A percentile compares a stretch with the other conserved stretches of the same genome.
These are phyloP conservation scores for Planiliza haematocheilus DNA, from an alignment of 2,113 vertebrate genomes.

Conservation along the genomic window DNA sequence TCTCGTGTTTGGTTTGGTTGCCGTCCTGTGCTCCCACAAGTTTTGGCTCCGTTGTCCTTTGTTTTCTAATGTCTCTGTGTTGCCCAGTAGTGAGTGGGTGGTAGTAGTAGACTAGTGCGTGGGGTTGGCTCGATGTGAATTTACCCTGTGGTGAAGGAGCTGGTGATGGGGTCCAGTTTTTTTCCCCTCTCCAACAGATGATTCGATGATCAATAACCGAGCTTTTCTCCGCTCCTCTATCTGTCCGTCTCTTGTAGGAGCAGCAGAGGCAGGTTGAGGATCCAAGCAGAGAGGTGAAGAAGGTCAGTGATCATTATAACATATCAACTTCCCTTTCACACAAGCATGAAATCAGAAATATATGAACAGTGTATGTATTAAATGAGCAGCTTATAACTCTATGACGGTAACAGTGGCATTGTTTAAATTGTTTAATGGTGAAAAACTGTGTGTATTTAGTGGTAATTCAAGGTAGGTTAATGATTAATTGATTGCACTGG, in stretches of 20 bases:
- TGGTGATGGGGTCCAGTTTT: constrained; percentile 41
- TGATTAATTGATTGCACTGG: no score
- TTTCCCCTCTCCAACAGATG: not conserved
- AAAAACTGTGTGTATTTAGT: no score
- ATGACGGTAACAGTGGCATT: no score
- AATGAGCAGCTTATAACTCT: no score
- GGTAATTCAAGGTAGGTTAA: no score
- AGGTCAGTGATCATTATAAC: constrained; percentile 77
- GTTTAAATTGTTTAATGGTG: no score
- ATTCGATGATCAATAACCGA: constrained; percentile 5
- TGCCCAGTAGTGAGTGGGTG: constrained; percentile 13
- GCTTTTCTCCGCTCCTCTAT: constrained; percentile 12
- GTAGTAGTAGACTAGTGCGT: constrained; percentile 30
- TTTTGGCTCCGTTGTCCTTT: constrained; percentile 30
- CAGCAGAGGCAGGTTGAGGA: constrained; percentile 92
- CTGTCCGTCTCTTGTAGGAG: constrained; percentile 78
- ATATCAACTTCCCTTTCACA: no score
- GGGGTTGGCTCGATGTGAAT: constrained; percentile 18
- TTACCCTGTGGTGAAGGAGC: constrained; percentile 34
- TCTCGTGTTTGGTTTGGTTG: constrained; percentile 54
- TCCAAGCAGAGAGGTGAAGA: constrained; percentile 92
- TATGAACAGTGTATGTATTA: no score
- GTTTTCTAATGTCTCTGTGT: constrained; percentile 14
- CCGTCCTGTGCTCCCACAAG: constrained; percentile 25
- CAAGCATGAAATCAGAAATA: no score